phyloP scores from a whole-genome alignment of 2,888 invertebrate genomes.

The Agonopterix arenella region DNA sequence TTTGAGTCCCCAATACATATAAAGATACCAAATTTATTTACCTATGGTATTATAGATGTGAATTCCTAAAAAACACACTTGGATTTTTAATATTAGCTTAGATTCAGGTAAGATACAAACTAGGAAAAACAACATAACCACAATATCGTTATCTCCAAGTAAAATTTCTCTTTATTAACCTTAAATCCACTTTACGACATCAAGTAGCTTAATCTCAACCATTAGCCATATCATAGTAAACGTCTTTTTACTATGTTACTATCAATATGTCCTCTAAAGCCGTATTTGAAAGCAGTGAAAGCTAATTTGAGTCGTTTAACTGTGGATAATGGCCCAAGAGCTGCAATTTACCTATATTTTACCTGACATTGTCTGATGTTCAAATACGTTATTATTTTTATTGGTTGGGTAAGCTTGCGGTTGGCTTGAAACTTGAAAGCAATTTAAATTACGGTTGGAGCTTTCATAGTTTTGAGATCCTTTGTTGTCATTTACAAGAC shows the following conservation, averaged over 20 bases:
- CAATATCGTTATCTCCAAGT: slow-evolving; percentile 2
- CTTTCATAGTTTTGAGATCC: slow-evolving; percentile 1
- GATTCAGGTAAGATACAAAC: too few species aligned
- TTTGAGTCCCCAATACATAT: too few species aligned
- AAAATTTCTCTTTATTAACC: slow-evolving; percentile 23
- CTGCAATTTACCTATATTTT: slow-evolving; percentile 39
- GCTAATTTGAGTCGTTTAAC: slow-evolving; percentile 35
- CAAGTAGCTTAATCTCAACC: slow-evolving; percentile 26
- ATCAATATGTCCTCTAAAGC: slow-evolving; percentile 30
- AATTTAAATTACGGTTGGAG: slow-evolving; percentile 2
- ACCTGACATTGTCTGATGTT: slow-evolving; percentile 26
- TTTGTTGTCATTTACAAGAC: not conserved
- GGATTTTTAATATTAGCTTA: too few species aligned
- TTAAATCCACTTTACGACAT: slow-evolving; percentile 16
- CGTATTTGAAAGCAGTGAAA: slow-evolving; percentile 44
- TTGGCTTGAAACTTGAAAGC: slow-evolving; percentile 8
- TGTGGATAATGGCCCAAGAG: slow-evolving; percentile 25
- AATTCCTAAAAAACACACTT: too few species aligned
- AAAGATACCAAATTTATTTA: too few species aligned
- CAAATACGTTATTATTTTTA: slow-evolving; percentile 25
- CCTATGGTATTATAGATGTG: too few species aligned
- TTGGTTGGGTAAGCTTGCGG: slow-evolving; percentile 11
- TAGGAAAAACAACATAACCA: too few species aligned
- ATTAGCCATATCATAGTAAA: slow-evolving; percentile 30
- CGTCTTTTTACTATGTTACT: slow-evolving; percentile 33